These are phyloP conservation scores for Acleris literana DNA, from an alignment of 2,888 invertebrate genomes.

Conservation along the genomic window DNA sequence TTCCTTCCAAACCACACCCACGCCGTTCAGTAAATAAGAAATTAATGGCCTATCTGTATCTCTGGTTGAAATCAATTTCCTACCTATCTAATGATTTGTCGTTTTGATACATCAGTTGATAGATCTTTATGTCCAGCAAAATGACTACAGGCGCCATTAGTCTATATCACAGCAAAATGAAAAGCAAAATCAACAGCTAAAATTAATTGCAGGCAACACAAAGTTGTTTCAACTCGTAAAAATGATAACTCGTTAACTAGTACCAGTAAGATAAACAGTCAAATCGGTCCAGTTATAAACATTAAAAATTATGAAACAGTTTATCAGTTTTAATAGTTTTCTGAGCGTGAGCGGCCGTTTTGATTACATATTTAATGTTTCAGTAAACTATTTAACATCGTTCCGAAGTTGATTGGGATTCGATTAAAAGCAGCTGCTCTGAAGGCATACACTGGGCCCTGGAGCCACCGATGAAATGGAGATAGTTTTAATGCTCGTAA, in stretches of 20 bases:
- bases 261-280: slow-evolving; percentile 49
- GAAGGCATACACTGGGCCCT: slow-evolving; percentile 62
- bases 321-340: slow-evolving; percentile 65
- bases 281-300: slow-evolving; percentile 50
- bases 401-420: slow-evolving; percentile 75
- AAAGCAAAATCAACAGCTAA: slow-evolving; percentile 20
- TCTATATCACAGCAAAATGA: slow-evolving; percentile 5
- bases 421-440: slow-evolving; percentile 75
- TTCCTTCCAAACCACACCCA: slow-evolving; percentile 68
- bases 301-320: slow-evolving; percentile 64
- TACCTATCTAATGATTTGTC: slow-evolving; percentile 59
- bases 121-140: slow-evolving; percentile 27
- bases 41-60: slow-evolving; percentile 74
- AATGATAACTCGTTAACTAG: slow-evolving; percentile 49
- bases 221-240: slow-evolving; percentile 25
- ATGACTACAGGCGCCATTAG: slow-evolving; percentile 28
- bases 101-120: slow-evolving; percentile 40
- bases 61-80: slow-evolving; percentile 66
- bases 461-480: slow-evolving; percentile 71
- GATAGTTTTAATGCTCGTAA: slow-evolving; percentile 82
- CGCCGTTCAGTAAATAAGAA: slow-evolving; percentile 69
- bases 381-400: slow-evolving; percentile 73
- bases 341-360: slow-evolving; percentile 59
- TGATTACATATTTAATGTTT: slow-evolving; percentile 73
- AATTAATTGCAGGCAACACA: slow-evolving; percentile 30